phyloP scores from a whole-genome alignment of 2,888 invertebrate species.

The Heliconius hortense region DNA sequence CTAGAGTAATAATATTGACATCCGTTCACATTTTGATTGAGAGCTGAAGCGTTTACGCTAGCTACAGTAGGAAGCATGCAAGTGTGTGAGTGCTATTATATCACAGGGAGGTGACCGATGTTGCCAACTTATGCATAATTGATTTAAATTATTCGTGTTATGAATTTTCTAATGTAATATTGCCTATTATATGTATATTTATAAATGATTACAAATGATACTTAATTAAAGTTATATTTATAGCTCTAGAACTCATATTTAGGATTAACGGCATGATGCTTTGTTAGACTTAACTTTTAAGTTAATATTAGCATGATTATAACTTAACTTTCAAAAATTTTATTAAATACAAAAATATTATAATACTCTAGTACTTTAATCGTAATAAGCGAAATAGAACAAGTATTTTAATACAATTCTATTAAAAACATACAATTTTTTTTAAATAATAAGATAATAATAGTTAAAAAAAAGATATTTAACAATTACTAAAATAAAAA shows the following conservation, averaged over 20 bases:
- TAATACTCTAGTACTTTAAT: too few species aligned
- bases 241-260: background rate
- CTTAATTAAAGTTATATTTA: background rate
- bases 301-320: too few species aligned
- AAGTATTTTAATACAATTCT: too few species aligned
- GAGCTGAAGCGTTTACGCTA: slow-evolving; percentile 30
- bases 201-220: background rate
- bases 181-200: background rate
- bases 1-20: slow-evolving; percentile 50
- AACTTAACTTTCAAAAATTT: too few species aligned
- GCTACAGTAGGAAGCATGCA: slow-evolving; percentile 10
- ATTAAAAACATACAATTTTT: background rate
- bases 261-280: too few species aligned
- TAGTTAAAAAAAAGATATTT: too few species aligned
- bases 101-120: slow-evolving; percentile 18
- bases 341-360: too few species aligned
- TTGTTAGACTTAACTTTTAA: too few species aligned
- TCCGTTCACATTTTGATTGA: slow-evolving; percentile 52
- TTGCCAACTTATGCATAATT: slow-evolving; percentile 30
- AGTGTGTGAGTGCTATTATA: slow-evolving; percentile 25
- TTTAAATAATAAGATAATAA: background rate
- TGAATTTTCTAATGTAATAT: background rate
- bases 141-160: background rate
- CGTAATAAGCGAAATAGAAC: too few species aligned
- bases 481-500: background rate